Base-by-base conservation (phyloP, 2,113 vertebrate genomes). In the Syrrhaptes paradoxus region DNA sequence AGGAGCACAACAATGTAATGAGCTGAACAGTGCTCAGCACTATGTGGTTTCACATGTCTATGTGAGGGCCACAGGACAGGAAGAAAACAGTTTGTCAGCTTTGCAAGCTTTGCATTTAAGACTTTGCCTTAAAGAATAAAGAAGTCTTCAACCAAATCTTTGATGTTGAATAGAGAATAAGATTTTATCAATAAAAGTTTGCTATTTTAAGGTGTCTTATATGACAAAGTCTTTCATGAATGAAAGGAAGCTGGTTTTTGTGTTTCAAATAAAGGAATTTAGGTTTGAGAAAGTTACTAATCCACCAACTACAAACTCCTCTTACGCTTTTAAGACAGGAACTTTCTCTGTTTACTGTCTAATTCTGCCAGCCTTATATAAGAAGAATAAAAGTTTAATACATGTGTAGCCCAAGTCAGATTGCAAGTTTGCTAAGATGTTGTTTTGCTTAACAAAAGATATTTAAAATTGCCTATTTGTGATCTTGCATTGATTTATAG, bases 41-140 rank as follows among this genome's bases (percentile, higher is more conserved):
- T 41, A 6, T 1, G 4, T 51, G 32, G 21, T 17, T 72, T 87
- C 36, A 25, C 12, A n/a, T 0, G 0, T 29, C 16, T 19, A 11
- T 34, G 45, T 2, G 3, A 75, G 52, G 13, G 17, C 15, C 71
- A 79, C 10, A 38, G 10, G 9, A 14, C 6, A 65, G 32, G 36
- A 76, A 46, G 20, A 45, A 83, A 66, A 46, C 2, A 41, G 4
- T 21, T 48, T 55, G 11, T 19, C 17, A 62, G 22, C 6, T 94
- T 81, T 66, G 8, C 2, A 11, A 20, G 20, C 48, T 83, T 63
- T 17, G 1, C 5, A 28, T 67, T 49, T 75, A 72, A 29, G 29
- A 13, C 9, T 46, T 65, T 22, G 8, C 12, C 16, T 79, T 45
- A 18, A 15, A 72, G 31, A 76, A 10, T 31, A 43, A 85, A 85